Percentiles rank a stretch among this genome's conserved stretches.
Conservation (phyloP, 2,797 vertebrate species). For the Poecile montanus region DNA sequence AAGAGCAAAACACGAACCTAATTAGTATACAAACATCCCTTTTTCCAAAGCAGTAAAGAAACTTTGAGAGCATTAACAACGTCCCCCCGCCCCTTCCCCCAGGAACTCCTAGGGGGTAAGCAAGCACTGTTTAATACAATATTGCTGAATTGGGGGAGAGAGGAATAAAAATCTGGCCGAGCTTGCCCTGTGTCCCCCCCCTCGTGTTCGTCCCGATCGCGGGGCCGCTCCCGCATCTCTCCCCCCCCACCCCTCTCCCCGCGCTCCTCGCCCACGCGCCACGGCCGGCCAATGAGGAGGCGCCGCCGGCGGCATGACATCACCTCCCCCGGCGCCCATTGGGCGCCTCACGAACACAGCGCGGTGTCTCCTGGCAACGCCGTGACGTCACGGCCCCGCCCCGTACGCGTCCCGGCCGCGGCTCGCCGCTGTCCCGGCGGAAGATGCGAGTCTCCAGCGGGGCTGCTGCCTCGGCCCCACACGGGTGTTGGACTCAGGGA, state of each 20-base stretch:
- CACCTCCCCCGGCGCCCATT: constrained; percentile 24
- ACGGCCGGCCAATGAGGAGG: not conserved
- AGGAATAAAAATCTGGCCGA: not conserved
- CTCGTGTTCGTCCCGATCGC: fast-evolving
- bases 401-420: not conserved
- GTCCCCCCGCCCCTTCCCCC: not conserved
- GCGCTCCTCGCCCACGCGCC: not conserved
- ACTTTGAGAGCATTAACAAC: not conserved
- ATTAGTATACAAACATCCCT: not conserved
- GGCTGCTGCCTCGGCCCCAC: fast-evolving
- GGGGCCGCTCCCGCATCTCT: not conserved
- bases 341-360: not conserved
- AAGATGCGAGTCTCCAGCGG: fast-evolving
- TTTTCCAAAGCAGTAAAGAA: not conserved
- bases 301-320: not conserved
- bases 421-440: not conserved
- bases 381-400: not conserved
- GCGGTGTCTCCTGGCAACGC: constrained; percentile 28
- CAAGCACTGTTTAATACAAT: not conserved
- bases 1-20: not conserved
- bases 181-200: fast-evolving
- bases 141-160: not conserved
- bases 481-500: fast-evolving
- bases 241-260: not conserved
- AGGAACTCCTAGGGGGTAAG: not conserved